Base-by-base conservation (phyloP, 2,888 invertebrate species). In the Polydrusus cervinus region DNA sequence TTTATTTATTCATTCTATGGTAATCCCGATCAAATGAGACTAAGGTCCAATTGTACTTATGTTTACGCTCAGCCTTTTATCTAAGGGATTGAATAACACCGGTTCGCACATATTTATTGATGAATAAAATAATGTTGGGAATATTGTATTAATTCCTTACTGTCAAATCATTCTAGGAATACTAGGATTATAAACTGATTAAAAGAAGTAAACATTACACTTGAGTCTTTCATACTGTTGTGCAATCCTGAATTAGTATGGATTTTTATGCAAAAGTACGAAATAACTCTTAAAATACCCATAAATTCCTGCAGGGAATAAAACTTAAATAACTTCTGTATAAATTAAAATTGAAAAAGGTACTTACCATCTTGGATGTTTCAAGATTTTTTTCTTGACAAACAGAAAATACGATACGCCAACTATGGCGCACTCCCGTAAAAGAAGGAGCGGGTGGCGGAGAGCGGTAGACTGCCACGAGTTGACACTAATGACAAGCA, bases 391-490 rank as follows among this genome's bases (percentile, higher is more conserved):
- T 87, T 89, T 75, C 78, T 88, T 89, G 89, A 90, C 90, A 90
- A 89, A 89, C 89, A 90, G 90, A 91, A 90, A 92, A 91, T 89
- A 92, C 92, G 91, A 92, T 93, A 93, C 94, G 94, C 93, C 94
- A 93, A 90, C 91, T 91, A 93, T 93, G 94, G 94, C 94, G 94
- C 93, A 93, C 93, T 92, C 91, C 90, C 92, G 90, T 90, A 91
- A 94, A 95, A 94, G 93, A 89, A 83, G 79, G 82, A 81, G 72
- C 74, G 75, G 76, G 71, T 65, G 61, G 66, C 75, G 62, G 38
- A 51, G 45, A 60, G 45, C 30, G 45, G 14, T 30, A 5, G 13
- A 47, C 45, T 64, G 47, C 45, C 47, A 45, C 64, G 64, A 49
- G 10, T 20, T 60, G 57, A 60, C 57, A 60, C 57, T 38, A 57